These are phyloP conservation scores for Pseudopipra pipra DNA, from an alignment of 2,113 vertebrate species.

Conservation along the genomic window DNA sequence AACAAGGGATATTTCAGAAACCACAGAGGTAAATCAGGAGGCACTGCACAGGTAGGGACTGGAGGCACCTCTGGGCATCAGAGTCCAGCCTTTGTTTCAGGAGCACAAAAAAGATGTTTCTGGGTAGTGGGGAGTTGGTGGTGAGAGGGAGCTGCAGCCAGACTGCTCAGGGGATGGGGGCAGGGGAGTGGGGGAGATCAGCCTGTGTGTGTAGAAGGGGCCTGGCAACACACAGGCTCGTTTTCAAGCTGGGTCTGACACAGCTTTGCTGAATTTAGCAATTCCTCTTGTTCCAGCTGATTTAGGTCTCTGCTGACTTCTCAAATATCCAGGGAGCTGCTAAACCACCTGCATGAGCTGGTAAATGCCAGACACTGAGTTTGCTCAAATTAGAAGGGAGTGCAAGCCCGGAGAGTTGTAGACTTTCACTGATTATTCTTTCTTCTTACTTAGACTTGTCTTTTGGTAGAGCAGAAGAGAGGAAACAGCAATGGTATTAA, in stretches of 20 bases:
- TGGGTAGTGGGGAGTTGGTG: background rate
- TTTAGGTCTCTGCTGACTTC: background rate
- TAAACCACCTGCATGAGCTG: background rate
- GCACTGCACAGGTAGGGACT: background rate
- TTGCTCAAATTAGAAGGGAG: background rate
- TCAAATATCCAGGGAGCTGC: background rate
- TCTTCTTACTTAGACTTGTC: background rate
- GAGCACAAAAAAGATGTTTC: background rate
- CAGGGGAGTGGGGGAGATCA: background rate
- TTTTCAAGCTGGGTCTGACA: background rate
- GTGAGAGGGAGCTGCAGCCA: background rate
- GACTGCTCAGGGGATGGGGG: background rate
- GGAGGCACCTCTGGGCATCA: background rate
- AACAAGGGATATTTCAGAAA: background rate
- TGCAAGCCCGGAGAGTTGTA: background rate
- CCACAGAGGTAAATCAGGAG: background rate
- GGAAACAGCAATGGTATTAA: background rate
- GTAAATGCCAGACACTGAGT: background rate
- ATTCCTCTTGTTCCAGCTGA: background rate
- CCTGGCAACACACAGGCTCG: background rate
- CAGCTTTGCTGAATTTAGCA: background rate
- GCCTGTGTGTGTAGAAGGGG: background rate
- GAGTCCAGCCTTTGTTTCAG: background rate
- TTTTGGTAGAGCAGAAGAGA: background rate
- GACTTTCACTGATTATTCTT: background rate